Percentiles rank a stretch among this genome's conserved stretches.
Conservation (phyloP, 2,113 vertebrate genomes). For the Pterocles orientalis region DNA sequence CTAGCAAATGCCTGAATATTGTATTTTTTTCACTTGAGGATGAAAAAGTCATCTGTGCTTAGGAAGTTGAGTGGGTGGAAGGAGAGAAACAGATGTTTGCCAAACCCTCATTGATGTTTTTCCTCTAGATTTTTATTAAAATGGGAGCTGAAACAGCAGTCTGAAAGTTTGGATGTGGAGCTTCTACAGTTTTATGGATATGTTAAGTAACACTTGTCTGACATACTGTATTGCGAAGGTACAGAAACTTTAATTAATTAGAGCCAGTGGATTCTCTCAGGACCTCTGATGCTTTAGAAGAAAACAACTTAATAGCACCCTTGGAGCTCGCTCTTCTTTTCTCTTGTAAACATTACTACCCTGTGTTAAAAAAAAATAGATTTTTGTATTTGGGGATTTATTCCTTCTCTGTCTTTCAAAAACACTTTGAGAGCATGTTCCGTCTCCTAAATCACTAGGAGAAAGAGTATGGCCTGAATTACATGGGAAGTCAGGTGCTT, state of each 20-base stretch:
- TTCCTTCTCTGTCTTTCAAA: background rate
- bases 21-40: background rate
- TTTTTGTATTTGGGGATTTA: background rate
- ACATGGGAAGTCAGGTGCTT: accelerated
- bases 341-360: background rate
- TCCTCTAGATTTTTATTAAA: background rate
- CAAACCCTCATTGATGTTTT: background rate
- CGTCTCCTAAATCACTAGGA: background rate
- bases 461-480: background rate
- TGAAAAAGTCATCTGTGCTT: constrained; percentile 4
- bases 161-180: background rate
- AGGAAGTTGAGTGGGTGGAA: background rate
- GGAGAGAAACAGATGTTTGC: background rate
- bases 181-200: background rate
- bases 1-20: background rate
- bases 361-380: background rate
- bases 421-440: background rate
- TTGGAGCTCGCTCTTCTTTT: background rate
- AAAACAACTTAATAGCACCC: background rate
- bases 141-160: background rate
- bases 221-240: background rate
- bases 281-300: background rate
- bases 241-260: background rate
- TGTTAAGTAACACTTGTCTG: background rate
- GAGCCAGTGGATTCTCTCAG: background rate